phyloP scores from a whole-genome alignment of 2,113 vertebrate genomes.

The Sinocyclocheilus rhinocerous region DNA sequence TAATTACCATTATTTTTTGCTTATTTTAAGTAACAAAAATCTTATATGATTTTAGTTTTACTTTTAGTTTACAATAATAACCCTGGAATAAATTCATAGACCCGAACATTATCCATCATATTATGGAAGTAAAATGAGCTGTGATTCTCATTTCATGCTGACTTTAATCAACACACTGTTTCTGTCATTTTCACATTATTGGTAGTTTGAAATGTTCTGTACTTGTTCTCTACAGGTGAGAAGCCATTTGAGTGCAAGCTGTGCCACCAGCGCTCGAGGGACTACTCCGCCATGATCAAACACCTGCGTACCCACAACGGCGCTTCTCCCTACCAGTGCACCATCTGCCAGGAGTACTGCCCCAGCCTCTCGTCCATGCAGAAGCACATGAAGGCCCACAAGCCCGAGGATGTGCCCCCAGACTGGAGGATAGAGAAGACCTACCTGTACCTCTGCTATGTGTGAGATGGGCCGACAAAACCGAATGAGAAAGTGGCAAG shows the following conservation, averaged over 20 bases:
- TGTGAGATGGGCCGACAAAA: conserved; percentile 71
- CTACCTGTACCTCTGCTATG: conserved; percentile 97
- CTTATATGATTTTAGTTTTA: too few species aligned
- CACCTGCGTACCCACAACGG: conserved; percentile 98
- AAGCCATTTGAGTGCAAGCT: conserved; percentile 99
- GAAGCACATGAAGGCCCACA: conserved; percentile 99
- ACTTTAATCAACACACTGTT: neutral
- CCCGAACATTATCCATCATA: neutral
- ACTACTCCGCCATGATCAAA: conserved; percentile 99
- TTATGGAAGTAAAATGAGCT: neutral
- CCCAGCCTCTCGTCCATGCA: conserved; percentile 99
- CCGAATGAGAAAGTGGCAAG: neutral
- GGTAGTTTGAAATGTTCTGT: neutral
- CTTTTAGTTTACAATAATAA: too few species aligned
- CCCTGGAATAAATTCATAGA: too few species aligned
- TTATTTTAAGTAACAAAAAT: too few species aligned
- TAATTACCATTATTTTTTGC: too few species aligned
- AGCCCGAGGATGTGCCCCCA: conserved; percentile 93
- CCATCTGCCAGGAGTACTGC: conserved; percentile 98
- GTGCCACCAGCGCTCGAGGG: conserved; percentile 97
- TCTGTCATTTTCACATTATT: neutral
- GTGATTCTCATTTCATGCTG: neutral
- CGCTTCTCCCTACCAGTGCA: conserved; percentile 98
- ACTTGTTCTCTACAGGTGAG: conserved; percentile 81
- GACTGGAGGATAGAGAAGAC: conserved; percentile 99